Conservation (phyloP, 2,797 vertebrate genomes). For the Helicolenus hilgendorfi region DNA sequence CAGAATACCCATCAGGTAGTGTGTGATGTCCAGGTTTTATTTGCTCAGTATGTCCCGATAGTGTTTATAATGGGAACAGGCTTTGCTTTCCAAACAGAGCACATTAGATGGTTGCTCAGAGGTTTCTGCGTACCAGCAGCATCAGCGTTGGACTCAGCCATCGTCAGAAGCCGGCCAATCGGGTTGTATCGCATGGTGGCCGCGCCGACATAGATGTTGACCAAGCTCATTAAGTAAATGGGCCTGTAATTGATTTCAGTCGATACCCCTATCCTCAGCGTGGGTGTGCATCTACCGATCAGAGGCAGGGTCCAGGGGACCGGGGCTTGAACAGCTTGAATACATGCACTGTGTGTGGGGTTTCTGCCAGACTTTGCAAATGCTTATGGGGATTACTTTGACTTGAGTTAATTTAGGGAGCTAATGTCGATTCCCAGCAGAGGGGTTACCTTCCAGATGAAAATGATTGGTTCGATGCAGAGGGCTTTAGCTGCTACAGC, state of each 20-base stretch:
- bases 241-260: slow-evolving; percentile 78
- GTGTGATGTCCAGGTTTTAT: neutral
- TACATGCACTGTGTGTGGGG: slow-evolving; percentile 57
- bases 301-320: slow-evolving; percentile 53
- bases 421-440: slow-evolving; percentile 46
- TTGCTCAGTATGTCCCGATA: neutral
- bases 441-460: slow-evolving; percentile 34
- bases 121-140: slow-evolving; percentile 10
- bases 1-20: neutral
- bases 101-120: slow-evolving; percentile 10
- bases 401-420: slow-evolving; percentile 57
- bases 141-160: neutral
- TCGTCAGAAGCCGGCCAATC: slow-evolving; percentile 27
- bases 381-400: slow-evolving; percentile 63
- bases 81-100: neutral
- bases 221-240: slow-evolving; percentile 80
- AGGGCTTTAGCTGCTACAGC: neutral
- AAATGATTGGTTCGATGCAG: slow-evolving; percentile 10
- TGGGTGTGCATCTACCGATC: slow-evolving; percentile 59
- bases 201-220: slow-evolving; percentile 70
- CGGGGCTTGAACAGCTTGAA: slow-evolving; percentile 54
- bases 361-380: slow-evolving; percentile 62
- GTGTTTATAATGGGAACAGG: neutral
- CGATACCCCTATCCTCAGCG: slow-evolving; percentile 63
- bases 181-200: slow-evolving; percentile 1